Base-by-base conservation (phyloP, 2,888 invertebrate genomes). In the Incurvaria masculella region DNA sequence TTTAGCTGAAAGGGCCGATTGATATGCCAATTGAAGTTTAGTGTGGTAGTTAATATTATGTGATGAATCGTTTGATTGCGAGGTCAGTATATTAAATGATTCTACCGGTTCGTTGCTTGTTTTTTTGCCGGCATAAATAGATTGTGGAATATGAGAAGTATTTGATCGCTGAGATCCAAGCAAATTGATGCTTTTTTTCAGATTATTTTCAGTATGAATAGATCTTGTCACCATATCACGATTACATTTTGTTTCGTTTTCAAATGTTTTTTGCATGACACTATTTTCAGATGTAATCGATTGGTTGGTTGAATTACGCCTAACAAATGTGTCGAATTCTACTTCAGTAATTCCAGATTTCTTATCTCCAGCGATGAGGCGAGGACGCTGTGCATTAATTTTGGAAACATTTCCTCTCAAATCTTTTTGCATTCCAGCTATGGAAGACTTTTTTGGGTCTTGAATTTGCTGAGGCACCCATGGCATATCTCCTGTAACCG, bases 271-370 rank as follows among this genome's bases (percentile, higher is more conserved):
- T 11, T 33, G 33, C 8, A 3, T 33, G 14, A 75, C 56, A 51
- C 70, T 61, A 54, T 74, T 71, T 57, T 75, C 73, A 49, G 68
- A 76, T 4, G 19, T 8, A 39, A 6, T 23, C n/a, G n/a, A n/a
- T 14, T 33, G 33, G 3, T 68, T 70, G 40, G 69, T 64, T 4
- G 79, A 76, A 58, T 75, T 79, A 49, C 75, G 61, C 55, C 76
- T 61, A 2, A 66, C 75, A 55, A 78, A 78, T 59, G 74, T 75
- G 53, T 79, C 79, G 52, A 79, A 79, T 41, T 79, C 79, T 45
- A 66, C 75, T 64, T 79, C 79, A 20, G 76, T 78, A 49, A 75
- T 75, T 8, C 21, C 41, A 4, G 41, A 2, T 8, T 18, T 41
- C 18, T 41, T 20, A 17, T 20, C 18, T 14, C 11, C 21, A 16